Percentiles rank a stretch among this genome's conserved stretches.
phyloP scores from a whole-genome alignment of 2,888 invertebrate genomes.

The Heliconius aoede region DNA sequence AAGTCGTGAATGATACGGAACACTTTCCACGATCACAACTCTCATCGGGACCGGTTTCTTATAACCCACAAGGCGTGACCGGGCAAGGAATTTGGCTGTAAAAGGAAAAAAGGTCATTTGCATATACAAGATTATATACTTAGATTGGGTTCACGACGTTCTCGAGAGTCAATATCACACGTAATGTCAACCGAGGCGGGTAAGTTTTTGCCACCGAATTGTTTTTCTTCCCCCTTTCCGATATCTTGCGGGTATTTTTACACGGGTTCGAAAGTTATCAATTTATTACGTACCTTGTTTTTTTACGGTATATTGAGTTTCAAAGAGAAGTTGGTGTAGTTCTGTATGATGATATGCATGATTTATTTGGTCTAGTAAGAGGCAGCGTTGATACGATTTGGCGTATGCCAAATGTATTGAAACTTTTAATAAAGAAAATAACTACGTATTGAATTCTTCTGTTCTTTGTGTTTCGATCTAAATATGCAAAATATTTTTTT shows the following conservation, averaged over 20 bases:
- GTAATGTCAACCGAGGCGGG: conserved; percentile 70
- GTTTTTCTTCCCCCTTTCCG: conserved; percentile 62
- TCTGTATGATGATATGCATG: background rate
- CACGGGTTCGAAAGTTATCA: conserved; percentile 22
- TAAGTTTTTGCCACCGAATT: conserved; percentile 68
- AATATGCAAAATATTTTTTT: no score
- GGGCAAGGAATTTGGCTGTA: conserved; percentile 70
- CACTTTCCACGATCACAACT: background rate
- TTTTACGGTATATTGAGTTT: conserved; percentile 8
- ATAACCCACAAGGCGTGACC: conserved; percentile 71
- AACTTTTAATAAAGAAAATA: no score
- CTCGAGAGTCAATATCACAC: conserved; percentile 73
- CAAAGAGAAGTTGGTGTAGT: background rate
- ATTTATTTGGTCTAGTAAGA: background rate
- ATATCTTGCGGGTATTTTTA: conserved; percentile 11
- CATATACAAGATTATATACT: conserved; percentile 77
- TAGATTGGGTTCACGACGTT: conserved; percentile 64
- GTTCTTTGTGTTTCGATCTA: no score
- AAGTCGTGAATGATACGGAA: background rate
- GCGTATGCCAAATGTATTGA: no score
- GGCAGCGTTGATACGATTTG: background rate
- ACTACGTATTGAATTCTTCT: no score
- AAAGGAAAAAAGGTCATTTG: conserved; percentile 72
- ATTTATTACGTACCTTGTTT: conserved; percentile 22
- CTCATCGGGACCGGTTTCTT: conserved; percentile 53